Conservation (phyloP, 2,797 vertebrate species). For the Xiphorhynchus erythropygius region DNA sequence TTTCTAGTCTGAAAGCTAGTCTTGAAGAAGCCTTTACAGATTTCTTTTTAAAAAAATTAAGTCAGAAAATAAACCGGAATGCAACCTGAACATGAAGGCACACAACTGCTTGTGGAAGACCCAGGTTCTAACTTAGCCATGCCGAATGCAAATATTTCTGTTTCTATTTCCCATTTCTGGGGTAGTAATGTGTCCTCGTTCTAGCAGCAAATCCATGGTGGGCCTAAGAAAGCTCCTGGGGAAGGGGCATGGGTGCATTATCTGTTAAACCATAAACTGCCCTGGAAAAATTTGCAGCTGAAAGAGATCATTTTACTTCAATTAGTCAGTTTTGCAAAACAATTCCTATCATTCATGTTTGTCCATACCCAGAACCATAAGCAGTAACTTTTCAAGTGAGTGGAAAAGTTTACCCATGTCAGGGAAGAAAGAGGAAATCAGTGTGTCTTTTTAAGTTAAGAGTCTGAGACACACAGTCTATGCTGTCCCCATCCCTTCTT, state of each 20-base stretch:
- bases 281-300: neutral
- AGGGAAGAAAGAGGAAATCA: neutral
- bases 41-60: neutral
- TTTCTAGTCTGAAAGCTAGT: neutral
- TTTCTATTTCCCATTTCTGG: neutral
- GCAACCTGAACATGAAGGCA: neutral
- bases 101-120: fast-evolving
- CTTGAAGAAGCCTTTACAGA: neutral
- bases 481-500: neutral
- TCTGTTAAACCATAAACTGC: neutral
- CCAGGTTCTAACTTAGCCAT: neutral
- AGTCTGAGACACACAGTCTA: neutral
- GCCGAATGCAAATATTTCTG: neutral
- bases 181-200: neutral
- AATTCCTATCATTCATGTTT: neutral
- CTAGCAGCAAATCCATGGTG: neutral
- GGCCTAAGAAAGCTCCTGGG: neutral
- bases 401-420: neutral
- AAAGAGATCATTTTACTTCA: neutral
- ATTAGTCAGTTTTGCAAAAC: neutral
- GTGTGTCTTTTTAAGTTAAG: neutral
- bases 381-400: neutral
- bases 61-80: neutral
- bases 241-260: no score
- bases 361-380: neutral